Conservation (phyloP, 2,888 invertebrate genomes). For the Mythimna vitellina region DNA sequence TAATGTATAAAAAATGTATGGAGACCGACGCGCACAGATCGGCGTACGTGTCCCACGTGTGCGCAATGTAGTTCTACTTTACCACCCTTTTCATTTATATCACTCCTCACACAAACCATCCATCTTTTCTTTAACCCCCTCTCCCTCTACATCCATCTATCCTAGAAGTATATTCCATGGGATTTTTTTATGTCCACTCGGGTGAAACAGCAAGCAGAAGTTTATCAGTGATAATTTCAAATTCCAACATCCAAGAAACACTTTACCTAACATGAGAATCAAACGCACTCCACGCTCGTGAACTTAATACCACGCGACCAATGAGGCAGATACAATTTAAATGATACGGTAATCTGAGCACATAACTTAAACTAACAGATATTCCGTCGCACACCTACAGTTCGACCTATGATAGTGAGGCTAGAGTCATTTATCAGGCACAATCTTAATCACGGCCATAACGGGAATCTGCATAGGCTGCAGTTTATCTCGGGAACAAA, state of each 20-base stretch:
- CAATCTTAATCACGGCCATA: slow-evolving; percentile 56
- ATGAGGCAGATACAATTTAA: slow-evolving; percentile 56
- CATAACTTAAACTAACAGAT: slow-evolving; percentile 58
- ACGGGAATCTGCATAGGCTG: slow-evolving; percentile 56
- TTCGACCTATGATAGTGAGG: slow-evolving; percentile 51
- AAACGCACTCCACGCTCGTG: slow-evolving; percentile 24
- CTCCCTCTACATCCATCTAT: too few species aligned
- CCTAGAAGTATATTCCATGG: too few species aligned
- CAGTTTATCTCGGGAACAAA: slow-evolving; percentile 51
- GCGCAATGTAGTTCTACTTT: too few species aligned
- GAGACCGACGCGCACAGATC: too few species aligned
- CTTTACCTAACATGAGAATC: slow-evolving; percentile 12
- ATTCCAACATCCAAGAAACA: background rate
- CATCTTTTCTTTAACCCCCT: too few species aligned
- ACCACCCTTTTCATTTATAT: too few species aligned
- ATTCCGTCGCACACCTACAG: slow-evolving; percentile 56
- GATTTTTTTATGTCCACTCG: too few species aligned
- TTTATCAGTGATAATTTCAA: background rate
- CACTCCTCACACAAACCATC: too few species aligned
- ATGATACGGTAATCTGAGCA: slow-evolving; percentile 58
- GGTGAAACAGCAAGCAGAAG: too few species aligned
- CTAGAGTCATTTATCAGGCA: slow-evolving; percentile 53
- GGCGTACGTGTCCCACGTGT: too few species aligned
- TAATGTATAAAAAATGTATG: too few species aligned
- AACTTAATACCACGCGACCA: slow-evolving; percentile 48